Conservation (phyloP, 2,113 vertebrate species). For the Petaurus breviceps region DNA sequence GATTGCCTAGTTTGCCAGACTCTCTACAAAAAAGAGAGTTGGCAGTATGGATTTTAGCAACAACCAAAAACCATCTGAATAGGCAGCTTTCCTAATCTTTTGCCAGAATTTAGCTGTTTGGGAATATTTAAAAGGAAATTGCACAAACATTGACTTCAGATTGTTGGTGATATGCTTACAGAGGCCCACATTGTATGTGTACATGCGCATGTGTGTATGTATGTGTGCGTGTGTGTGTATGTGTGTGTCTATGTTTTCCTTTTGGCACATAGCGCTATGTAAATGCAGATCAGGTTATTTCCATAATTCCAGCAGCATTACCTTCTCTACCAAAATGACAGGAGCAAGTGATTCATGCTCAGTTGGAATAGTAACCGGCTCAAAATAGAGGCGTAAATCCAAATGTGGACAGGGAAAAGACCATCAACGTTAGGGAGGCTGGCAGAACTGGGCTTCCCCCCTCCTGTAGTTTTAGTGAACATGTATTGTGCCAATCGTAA, state of each 20-base stretch:
- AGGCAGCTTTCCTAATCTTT: slow-evolving; percentile 13
- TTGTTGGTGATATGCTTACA: background rate
- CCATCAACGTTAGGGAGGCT: slow-evolving; percentile 64
- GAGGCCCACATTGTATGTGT: background rate
- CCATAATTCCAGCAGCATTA: background rate
- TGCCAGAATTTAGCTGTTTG: slow-evolving; percentile 40
- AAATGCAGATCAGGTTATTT: slow-evolving; percentile 16
- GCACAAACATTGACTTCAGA: slow-evolving; percentile 7
- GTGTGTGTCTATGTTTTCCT: background rate
- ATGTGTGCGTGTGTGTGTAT: background rate
- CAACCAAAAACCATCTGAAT: background rate
- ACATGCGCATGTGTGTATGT: background rate
- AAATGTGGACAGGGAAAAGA: slow-evolving; percentile 61
- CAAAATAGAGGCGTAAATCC: slow-evolving; percentile 44
- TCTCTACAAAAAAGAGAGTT: background rate
- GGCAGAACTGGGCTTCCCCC: slow-evolving; percentile 55
- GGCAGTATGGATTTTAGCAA: slow-evolving; percentile 22
- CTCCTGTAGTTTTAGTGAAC: slow-evolving; percentile 24
- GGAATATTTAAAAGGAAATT: slow-evolving; percentile 12
- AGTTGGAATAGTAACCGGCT: slow-evolving; percentile 22
- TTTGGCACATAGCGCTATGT: background rate
- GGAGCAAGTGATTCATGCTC: background rate
- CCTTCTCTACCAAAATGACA: slow-evolving; percentile 45
- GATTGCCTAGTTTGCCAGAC: background rate
- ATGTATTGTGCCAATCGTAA: slow-evolving; percentile 65